Conservation (phyloP, 1,140 invertebrate species). For the Agrilus planipennis region DNA sequence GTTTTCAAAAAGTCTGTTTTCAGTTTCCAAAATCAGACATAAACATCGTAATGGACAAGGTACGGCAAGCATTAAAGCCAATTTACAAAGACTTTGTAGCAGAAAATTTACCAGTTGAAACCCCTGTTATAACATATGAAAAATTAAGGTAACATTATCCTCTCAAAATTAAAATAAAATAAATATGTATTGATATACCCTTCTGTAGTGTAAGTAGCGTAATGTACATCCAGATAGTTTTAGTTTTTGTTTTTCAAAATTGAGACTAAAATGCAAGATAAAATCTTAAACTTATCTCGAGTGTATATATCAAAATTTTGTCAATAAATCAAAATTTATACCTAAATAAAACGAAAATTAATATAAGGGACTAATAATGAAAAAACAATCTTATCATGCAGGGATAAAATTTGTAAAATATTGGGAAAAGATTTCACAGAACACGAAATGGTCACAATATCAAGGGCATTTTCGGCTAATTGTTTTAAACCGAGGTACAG, state of each 20-base stretch:
- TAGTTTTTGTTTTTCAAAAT: too few species aligned
- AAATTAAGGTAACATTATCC: conserved; percentile 18
- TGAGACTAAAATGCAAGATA: too few species aligned
- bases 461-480: conserved; percentile 47
- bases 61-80: conserved; percentile 46
- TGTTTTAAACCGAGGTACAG: conserved; percentile 23
- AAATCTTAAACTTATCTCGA: too few species aligned
- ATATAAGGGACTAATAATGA: too few species aligned
- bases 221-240: too few species aligned
- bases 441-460: conserved; percentile 65
- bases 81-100: conserved; percentile 63
- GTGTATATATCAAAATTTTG: too few species aligned
- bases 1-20: conserved; percentile 14
- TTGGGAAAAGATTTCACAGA: conserved; percentile 55
- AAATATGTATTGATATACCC: too few species aligned
- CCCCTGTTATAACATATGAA: conserved; percentile 28
- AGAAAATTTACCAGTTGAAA: conserved; percentile 45
- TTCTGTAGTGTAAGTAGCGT: too few species aligned
- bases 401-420: conserved; percentile 23
- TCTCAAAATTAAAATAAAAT: too few species aligned
- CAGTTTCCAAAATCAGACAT: conserved; percentile 62
- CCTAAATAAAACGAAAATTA: too few species aligned
- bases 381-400: too few species aligned
- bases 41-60: conserved; percentile 54
- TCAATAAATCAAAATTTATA: too few species aligned